Conservation (phyloP, 1,140 invertebrate species). For the Galleria mellonella region DNA sequence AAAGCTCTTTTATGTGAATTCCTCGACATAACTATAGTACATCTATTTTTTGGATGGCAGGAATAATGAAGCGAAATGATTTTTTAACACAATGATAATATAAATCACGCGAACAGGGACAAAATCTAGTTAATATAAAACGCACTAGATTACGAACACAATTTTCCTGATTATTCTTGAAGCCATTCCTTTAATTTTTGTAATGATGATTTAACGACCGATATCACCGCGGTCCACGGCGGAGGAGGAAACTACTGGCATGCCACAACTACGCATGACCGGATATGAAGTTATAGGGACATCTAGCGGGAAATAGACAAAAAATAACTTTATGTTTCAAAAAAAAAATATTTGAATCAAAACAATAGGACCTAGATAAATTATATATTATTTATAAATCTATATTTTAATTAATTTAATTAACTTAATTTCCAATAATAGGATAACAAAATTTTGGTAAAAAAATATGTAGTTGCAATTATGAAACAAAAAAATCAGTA, state of each 20-base stretch:
- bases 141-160: slow-evolving; percentile 52
- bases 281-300: slow-evolving; percentile 41
- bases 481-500: background rate
- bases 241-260: slow-evolving; percentile 55
- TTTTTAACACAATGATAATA: slow-evolving; percentile 17
- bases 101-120: slow-evolving; percentile 35
- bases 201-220: slow-evolving; percentile 44
- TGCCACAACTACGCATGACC: slow-evolving; percentile 67
- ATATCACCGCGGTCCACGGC: slow-evolving; percentile 53
- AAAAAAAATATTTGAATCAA: too few species aligned
- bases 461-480: too few species aligned
- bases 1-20: slow-evolving; percentile 73
- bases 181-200: slow-evolving; percentile 68
- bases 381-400: too few species aligned
- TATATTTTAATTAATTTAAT: background rate
- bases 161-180: slow-evolving; percentile 72
- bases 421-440: background rate
- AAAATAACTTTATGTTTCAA: background rate
- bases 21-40: slow-evolving; percentile 68
- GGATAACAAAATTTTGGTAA: background rate
- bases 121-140: slow-evolving; percentile 26
- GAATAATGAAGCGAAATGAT: slow-evolving; percentile 33
- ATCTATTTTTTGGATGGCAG: slow-evolving; percentile 68
- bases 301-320: slow-evolving; percentile 1
- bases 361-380: too few species aligned